Evolutionary conservation across 2,113 vertebrate genomes (phyloP).

Genomic region (Muntiacus reevesi): DNA sequence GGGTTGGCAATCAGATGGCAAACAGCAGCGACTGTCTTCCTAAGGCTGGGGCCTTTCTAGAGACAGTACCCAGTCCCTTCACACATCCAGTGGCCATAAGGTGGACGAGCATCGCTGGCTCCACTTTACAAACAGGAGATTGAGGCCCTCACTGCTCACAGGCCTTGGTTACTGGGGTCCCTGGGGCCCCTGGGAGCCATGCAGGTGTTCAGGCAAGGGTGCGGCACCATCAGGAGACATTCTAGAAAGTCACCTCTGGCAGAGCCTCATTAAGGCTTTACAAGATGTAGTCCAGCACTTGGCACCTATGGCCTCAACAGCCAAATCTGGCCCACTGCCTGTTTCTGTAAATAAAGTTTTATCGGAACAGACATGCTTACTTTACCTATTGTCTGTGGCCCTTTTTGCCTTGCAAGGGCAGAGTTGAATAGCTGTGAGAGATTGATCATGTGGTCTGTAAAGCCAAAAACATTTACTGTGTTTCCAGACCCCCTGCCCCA

Average conservation of each 20-base stretch:
- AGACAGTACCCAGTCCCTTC: background rate
- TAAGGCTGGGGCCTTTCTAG: background rate
- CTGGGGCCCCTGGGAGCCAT: background rate
- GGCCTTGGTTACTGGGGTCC: background rate
- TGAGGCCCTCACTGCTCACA: fast-evolving
- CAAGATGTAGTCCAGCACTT: background rate
- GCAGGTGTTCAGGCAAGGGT: background rate
- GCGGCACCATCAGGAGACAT: fast-evolving
- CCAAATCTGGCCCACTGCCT: background rate
- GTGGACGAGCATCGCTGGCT: fast-evolving
- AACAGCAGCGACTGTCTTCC: background rate
- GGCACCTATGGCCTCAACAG: background rate
- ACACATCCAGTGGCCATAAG: fast-evolving
- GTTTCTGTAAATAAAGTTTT: background rate
- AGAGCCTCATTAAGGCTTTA: background rate
- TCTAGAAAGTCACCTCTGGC: background rate
- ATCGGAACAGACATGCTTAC: background rate
- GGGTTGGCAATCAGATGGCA: background rate
- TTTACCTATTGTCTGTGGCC: background rate
- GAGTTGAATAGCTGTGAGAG: background rate
- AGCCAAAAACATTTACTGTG: background rate
- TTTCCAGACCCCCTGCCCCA: background rate
- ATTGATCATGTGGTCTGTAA: background rate
- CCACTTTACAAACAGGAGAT: no score
- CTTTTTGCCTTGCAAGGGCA: background rate